phyloP scores from a whole-genome alignment of 2,888 invertebrate species.

The Limnephilus auricula region DNA sequence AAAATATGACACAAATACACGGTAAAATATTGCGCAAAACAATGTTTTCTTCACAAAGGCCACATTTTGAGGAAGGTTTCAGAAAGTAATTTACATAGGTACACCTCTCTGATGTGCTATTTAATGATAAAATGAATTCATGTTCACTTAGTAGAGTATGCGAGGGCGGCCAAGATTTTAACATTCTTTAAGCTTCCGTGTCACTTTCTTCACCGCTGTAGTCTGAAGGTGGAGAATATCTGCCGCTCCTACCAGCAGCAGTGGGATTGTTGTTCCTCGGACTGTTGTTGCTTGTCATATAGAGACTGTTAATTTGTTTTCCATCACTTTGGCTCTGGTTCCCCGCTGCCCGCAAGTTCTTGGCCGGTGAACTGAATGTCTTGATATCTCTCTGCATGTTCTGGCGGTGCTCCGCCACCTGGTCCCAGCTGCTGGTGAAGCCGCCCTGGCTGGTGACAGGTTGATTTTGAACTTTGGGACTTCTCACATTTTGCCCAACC shows the following conservation, averaged over 20 bases:
- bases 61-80: background rate
- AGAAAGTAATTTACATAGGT: background rate
- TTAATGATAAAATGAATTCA: background rate
- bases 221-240: slow-evolving; percentile 30
- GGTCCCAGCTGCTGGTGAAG: slow-evolving; percentile 74
- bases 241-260: background rate
- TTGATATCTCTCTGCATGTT: slow-evolving; percentile 69
- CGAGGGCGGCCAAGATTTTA: background rate
- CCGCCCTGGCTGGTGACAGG: slow-evolving; percentile 67
- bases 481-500: slow-evolving; percentile 2
- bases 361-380: slow-evolving; percentile 60
- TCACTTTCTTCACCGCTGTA: slow-evolving; percentile 64
- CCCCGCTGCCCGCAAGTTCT: slow-evolving; percentile 58
- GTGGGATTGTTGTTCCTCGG: slow-evolving; percentile 29
- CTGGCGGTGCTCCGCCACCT: slow-evolving; percentile 77
- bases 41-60: background rate
- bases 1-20: background rate
- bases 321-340: slow-evolving; percentile 42
- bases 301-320: slow-evolving; percentile 39
- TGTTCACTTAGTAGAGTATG: background rate
- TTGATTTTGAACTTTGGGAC: slow-evolving; percentile 68
- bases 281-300: slow-evolving; percentile 35
- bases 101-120: background rate
- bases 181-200: slow-evolving; percentile 64
- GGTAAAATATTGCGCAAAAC: background rate